phyloP scores from a whole-genome alignment of 2,888 invertebrate species.

The Trissoscelio sp. region DNA sequence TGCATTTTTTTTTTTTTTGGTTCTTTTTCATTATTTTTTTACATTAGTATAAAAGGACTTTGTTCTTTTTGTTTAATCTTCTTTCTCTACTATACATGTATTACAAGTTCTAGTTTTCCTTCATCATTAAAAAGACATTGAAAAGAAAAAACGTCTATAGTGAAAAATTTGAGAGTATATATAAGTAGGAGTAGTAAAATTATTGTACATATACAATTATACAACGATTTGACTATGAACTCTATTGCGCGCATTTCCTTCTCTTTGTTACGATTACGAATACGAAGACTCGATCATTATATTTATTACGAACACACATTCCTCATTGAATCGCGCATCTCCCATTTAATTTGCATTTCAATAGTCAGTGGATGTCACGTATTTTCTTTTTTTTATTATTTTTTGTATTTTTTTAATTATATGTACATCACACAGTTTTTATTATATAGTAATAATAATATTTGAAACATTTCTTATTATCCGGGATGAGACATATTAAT shows the following conservation, averaged over 20 bases:
- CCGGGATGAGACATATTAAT: conserved; percentile 27
- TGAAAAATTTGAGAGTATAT: conserved; percentile 63
- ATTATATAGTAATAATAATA: conserved; percentile 30
- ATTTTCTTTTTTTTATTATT: conserved; percentile 13
- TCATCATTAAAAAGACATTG: conserved; percentile 61
- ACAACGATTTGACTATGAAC: conserved; percentile 63
- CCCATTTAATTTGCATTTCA: conserved; percentile 6
- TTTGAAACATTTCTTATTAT: conserved; percentile 37
- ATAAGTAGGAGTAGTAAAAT: conserved; percentile 67
- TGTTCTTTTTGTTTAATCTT: conserved; percentile 40
- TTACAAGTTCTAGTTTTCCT: conserved; percentile 64
- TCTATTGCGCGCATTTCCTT: conserved; percentile 51
- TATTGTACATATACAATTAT: conserved; percentile 68
- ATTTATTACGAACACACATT: conserved; percentile 54
- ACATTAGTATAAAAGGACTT: conserved; percentile 69
- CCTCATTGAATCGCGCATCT: conserved; percentile 36
- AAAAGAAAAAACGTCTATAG: conserved; percentile 64
- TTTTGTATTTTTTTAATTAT: conserved; percentile 34
- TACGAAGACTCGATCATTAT: conserved; percentile 57
- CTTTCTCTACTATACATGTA: conserved; percentile 64
- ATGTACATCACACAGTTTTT: conserved; percentile 59
- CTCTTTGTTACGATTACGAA: conserved; percentile 39
- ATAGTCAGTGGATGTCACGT: conserved; percentile 40
- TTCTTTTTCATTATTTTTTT: conserved; percentile 47
- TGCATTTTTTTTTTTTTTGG: conserved; percentile 32